Evolutionary conservation across 2,888 invertebrate genomes (phyloP), one percentile per base, ranked within the genome.

Genomic region (Plebejus melissa): DNA sequence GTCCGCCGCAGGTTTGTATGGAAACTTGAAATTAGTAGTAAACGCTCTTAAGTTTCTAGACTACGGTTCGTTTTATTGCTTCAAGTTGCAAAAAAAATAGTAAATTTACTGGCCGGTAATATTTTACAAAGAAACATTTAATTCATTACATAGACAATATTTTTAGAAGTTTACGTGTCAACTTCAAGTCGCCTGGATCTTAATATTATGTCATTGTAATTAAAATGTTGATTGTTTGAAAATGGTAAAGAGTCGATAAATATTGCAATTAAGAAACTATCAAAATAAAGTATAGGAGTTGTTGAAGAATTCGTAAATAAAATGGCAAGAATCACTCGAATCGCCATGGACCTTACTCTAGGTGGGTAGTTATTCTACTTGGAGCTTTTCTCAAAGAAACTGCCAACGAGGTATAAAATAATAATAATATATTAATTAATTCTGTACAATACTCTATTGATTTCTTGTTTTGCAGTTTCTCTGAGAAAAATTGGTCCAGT

Each of bases 381-480:
- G 75, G 72, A 74, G 69, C 72, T 74, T 71, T 76, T 78, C 77
- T 81, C 80, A 80, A 81, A 84, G 87, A 88, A 88, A 88, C 87
- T 50, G 82, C 76, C 76, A 89, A 86, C 88, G 87, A 88, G 11
- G 13, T 65, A 32, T 22, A 46, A 46, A 46, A 46, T 46, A 46
- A 46, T 11, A 2, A 46, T 46, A 46, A 46, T 28, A 2, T 60
- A 11, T 28, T 11, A 28, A 22, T 28, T 28, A 11, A 22, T 83
- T 84, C 82, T 32, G n/a, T n/a, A 41, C 9, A 9, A 41, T 2
- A 70, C 16, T 41, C n/a, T 4, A 13, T 28, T 41, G 13, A 32
- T 22, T 86, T 78, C 87, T 88, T 88, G 88, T 87, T 88, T 89
- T 81, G 81, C 91, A 91, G 93, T 88, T 89, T 91, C 91, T 86